Conservation (phyloP, 2,113 vertebrate genomes). For the Mesembrinibis cayennensis region DNA sequence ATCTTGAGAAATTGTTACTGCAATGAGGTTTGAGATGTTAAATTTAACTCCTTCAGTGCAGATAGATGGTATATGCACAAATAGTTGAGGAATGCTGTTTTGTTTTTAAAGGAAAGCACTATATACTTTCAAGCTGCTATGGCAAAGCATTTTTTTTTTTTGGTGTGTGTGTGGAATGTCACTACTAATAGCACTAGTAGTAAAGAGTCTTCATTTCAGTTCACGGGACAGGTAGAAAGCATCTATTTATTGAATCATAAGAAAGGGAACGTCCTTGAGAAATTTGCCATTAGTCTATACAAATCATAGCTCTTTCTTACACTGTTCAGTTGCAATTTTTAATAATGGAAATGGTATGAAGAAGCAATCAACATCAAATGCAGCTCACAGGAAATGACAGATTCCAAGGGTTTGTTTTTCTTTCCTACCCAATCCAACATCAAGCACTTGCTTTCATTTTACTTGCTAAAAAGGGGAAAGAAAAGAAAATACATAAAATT, state of each 20-base stretch:
- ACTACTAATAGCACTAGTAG: not conserved
- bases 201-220: not conserved
- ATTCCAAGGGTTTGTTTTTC: not conserved
- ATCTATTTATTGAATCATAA: conserved; percentile 10
- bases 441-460: conserved; percentile 12
- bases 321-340: not conserved
- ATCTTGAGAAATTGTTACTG: not conserved
- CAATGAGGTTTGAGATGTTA: not conserved
- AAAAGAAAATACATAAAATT: not conserved
- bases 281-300: not conserved
- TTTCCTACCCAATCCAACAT: not conserved
- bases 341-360: not conserved
- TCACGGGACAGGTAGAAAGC: not conserved
- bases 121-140: not conserved
- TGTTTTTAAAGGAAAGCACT: not conserved
- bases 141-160: not conserved
- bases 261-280: not conserved
- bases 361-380: not conserved
- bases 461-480: conserved; percentile 40
- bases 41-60: not conserved
- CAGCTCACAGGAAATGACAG: not conserved
- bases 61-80: not conserved
- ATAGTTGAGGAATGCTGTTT: not conserved
- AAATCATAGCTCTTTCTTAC: not conserved
- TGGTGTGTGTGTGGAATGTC: not conserved